Evolutionary conservation across 2,797 vertebrate genomes (phyloP), one percentile per base, ranked within the genome.

Genomic region (Cetoscarus ocellatus): DNA sequence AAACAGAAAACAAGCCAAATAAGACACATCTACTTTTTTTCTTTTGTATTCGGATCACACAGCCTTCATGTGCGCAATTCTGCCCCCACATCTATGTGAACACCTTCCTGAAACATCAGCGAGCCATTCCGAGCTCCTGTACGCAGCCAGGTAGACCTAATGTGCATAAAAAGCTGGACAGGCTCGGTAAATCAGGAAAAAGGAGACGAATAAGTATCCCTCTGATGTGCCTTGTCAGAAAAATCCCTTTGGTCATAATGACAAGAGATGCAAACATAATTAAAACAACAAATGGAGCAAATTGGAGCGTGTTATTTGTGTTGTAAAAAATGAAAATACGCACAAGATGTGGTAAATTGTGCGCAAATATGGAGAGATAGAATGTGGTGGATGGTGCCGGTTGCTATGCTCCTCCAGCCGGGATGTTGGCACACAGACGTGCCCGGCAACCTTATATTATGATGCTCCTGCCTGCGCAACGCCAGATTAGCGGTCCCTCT

Each of bases 391-490:
- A 70, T 14, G 58, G 69, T 14, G 58, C 67, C 70, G 17, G 77
- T 12, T 35, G 79, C 59, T n/a, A 38, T 27, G 45, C 61, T 85
- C 45, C 61, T 71, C 63, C 45, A 66, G 73, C 65, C 50, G 75
- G 66, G 80, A 86, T 77, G 79, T 55, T 84, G 79, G 76, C 81
- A 72, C 51, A 72, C 71, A 71, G 59, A 77, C 76, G 68, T 66
- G 71, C 81, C 83, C 83, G 72, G 73, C 67, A 57, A 62, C 71
- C 77, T 71, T 62, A 38, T 72, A 44, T 63, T 45, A 70, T 57
- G 83, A 86, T 84, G 84, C 80, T 86, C 87, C 85, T 84, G 80
- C 87, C 85, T 85, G 82, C 80, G 83, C 83, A 79, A 83, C 11
- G 80, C 75, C 84, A 77, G 73, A 85, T 54, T 51, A 86, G 65